Conservation (phyloP, 2,797 vertebrate genomes). For the Crenichthys baileyi region DNA sequence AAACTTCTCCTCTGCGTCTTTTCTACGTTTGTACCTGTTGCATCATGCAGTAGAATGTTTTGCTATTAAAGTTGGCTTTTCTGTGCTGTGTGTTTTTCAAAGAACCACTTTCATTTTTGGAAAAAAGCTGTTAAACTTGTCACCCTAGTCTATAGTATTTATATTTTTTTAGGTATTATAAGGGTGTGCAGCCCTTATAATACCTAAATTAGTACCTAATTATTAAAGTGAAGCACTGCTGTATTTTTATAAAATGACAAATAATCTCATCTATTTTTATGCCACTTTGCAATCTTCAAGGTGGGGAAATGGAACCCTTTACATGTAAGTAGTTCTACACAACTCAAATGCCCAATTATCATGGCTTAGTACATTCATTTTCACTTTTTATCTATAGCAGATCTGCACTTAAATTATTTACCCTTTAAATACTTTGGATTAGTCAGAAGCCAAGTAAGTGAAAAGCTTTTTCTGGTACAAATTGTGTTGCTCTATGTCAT, state of each 20-base stretch:
- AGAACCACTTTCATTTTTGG: constrained; percentile 64
- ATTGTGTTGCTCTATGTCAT: not conserved
- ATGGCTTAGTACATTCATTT: not conserved
- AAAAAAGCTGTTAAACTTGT: not conserved
- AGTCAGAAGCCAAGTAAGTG: not conserved
- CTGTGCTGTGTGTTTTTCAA: constrained; percentile 12
- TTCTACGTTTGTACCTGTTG: constrained; percentile 28
- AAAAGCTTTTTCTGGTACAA: not conserved
- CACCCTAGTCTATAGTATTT: no score
- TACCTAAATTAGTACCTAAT: not conserved
- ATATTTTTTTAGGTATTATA: no score
- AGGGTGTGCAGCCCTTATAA: no score
- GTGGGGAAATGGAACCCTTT: constrained; percentile 98
- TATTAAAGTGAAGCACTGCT: not conserved
- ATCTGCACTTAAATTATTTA: constrained; percentile 4
- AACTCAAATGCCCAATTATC: not conserved
- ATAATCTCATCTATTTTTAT: constrained; percentile 76
- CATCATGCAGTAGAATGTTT: not conserved
- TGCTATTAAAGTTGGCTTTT: constrained; percentile 11
- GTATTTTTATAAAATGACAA: not conserved
- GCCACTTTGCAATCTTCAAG: constrained; percentile 83
- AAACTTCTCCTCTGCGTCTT: constrained; percentile 7
- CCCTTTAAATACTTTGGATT: not conserved
- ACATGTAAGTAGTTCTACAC: constrained; percentile 88
- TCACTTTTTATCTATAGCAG: constrained; percentile 6